These are phyloP conservation scores for Halictus ligatus DNA, from an alignment of 2,888 invertebrate genomes.

Conservation along the genomic window DNA sequence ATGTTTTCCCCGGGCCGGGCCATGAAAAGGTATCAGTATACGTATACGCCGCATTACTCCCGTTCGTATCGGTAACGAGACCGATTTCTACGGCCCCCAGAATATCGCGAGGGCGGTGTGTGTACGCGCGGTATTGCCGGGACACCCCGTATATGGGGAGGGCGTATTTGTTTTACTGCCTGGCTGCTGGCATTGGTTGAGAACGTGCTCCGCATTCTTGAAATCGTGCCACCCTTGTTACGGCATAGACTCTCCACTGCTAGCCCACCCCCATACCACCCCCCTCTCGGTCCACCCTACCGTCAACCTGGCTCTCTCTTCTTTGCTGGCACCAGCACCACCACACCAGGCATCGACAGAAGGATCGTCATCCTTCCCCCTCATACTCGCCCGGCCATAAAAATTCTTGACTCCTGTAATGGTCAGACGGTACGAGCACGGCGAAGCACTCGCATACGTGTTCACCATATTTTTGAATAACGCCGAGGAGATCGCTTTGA, in stretches of 20 bases:
- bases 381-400: constrained; percentile 55
- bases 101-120: constrained; percentile 39
- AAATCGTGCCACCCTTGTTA: constrained; percentile 83
- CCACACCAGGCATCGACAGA: constrained; percentile 42
- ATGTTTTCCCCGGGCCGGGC: constrained; percentile 17
- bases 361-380: constrained; percentile 64
- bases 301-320: constrained; percentile 63
- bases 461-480: constrained; percentile 21
- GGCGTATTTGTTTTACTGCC: constrained; percentile 84
- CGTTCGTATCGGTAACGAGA: constrained; percentile 76
- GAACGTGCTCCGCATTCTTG: constrained; percentile 84
- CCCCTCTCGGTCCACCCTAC: constrained; percentile 40
- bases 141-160: constrained; percentile 79
- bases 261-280: constrained; percentile 37
- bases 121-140: constrained; percentile 65
- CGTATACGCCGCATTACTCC: constrained; percentile 67
- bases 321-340: constrained; percentile 51
- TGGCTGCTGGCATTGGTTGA: constrained; percentile 84
- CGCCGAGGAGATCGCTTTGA: not conserved
- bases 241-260: constrained; percentile 70
- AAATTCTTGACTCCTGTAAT: constrained; percentile 80
- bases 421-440: constrained; percentile 62
- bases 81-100: constrained; percentile 42
- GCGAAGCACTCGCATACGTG: constrained; percentile 14
- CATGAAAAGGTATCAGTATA: constrained; percentile 68